phyloP scores from a whole-genome alignment of 37 sponge, comb jelly and placozoan genomes.

The Beroe ovata region DNA sequence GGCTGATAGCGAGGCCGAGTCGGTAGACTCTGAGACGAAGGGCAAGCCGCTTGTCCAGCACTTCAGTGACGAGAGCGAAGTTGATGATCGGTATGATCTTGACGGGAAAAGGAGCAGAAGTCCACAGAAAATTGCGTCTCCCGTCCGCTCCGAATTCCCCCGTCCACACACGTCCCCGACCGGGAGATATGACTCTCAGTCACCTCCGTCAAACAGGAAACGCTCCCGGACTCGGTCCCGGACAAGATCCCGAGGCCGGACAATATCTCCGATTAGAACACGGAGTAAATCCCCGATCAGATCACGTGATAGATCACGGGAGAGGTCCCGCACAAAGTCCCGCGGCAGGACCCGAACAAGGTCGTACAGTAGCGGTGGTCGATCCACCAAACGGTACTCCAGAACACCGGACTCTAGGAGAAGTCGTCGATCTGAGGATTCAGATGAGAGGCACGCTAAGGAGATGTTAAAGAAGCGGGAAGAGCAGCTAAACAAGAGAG shows the following conservation, averaged over 20 bases:
- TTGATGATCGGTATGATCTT: not conserved
- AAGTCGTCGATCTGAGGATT: too few species aligned
- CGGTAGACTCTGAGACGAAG: conserved; percentile 17
- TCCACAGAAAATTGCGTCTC: conserved; percentile 4
- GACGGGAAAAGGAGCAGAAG: conserved; percentile 10
- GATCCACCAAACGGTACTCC: not conserved
- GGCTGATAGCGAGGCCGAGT: conserved; percentile 9
- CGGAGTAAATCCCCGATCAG: not conserved
- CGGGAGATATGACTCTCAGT: too few species aligned
- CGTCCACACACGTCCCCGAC: not conserved
- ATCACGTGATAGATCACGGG: not conserved
- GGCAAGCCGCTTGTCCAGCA: conserved; percentile 33
- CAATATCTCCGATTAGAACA: not conserved
- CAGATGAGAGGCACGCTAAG: conserved; percentile 15
- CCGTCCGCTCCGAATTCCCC: not conserved
- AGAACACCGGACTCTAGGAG: not conserved
- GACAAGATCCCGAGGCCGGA: not conserved
- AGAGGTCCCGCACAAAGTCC: not conserved
- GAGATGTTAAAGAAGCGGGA: not conserved
- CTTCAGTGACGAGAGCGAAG: conserved; percentile 7
- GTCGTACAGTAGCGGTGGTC: not conserved
- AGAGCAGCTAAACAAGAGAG: not conserved
- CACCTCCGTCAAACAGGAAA: not conserved
- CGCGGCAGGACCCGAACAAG: conserved; percentile 4
- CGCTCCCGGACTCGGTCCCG: not conserved